Evolutionary conservation across 2,888 invertebrate species (phyloP), one percentile per base, ranked within the genome.

Genomic region (Tetranychus truncatus): DNA sequence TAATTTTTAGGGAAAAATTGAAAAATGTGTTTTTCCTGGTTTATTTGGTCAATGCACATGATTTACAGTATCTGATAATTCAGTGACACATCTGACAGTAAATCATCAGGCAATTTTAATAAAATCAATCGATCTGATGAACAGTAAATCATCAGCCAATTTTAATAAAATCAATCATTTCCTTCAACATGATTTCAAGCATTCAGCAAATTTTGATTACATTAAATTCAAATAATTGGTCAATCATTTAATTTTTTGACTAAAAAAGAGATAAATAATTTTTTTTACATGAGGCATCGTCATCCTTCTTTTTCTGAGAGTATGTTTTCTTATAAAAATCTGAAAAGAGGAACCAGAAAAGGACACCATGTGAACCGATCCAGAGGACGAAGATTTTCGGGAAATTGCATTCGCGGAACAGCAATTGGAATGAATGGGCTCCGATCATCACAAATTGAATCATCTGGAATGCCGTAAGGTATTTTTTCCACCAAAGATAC

Each of bases 391-490:
- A 84, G 89, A 87, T 78, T 84, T 87, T 89, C 4, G 92, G 92
- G 82, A 91, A 92, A 79, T 91, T 89, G 81, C 92, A 92, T 82
- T 91, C 90, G 80, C 88, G 87, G 80, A 90, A 87, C 75, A 91
- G 82, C 8, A 91, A 88, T 82, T 92, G 91, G 46, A 89, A 87
- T 0, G 91, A 90, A 82, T 92, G 92, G 81, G 91, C 86, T 80
- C 91, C 88, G 77, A 92, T 91, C 81, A 91, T 83, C 81, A 89
- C 87, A 84, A 92, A 92, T 84, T 92, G 92, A 67, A 84, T 84
- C 77, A 84, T 83, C 80, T 84, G 84, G 81, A 84, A 81, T 73
- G 80, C 81, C n/a, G 84, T 84, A 83, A 84, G 83, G 79, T 84
- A 69, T 72, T 81, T 82, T 79, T 84, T 84, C 84, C 84, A 84